Conservation (phyloP, 2,797 vertebrate genomes). For the Lepilemur septentrionalis region DNA sequence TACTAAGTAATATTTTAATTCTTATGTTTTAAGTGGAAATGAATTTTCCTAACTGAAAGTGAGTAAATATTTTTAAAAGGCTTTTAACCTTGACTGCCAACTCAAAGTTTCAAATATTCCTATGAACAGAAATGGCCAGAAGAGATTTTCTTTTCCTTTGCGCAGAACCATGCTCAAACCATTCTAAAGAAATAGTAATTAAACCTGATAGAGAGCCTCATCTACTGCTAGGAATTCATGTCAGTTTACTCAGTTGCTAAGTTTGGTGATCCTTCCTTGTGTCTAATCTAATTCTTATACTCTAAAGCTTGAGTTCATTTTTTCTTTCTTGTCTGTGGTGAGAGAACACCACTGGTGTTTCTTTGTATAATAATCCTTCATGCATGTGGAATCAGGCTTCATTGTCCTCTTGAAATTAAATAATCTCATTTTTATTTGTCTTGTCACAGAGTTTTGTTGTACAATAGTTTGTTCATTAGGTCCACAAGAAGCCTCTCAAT, state of each 20-base stretch:
- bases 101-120: conserved; percentile 31
- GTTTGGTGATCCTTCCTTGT: conserved; percentile 37
- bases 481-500: not conserved
- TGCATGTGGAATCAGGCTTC: not conserved
- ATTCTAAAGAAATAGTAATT: conserved; percentile 42
- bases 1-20: conserved; percentile 27
- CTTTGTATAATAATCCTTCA: conserved; percentile 35
- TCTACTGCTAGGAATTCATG: conserved; percentile 47
- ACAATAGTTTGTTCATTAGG: conserved; percentile 27
- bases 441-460: conserved; percentile 24
- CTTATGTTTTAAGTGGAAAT: conserved; percentile 18
- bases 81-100: conserved; percentile 14
- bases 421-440: conserved; percentile 41
- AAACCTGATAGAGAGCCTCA: conserved; percentile 31
- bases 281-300: conserved; percentile 43
- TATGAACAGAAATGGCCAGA: conserved; percentile 18
- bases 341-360: conserved; percentile 40
- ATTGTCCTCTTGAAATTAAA: conserved; percentile 33
- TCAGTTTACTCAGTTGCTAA: conserved; percentile 47
- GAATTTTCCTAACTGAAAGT: conserved; percentile 53
- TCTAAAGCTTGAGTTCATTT: conserved; percentile 27
- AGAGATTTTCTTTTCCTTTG: conserved; percentile 38
- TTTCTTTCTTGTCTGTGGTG: not conserved
- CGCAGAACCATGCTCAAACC: not conserved
- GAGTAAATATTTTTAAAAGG: conserved; percentile 41